Evolutionary conservation across 1,140 invertebrate genomes (phyloP).

Genomic region (Anoplophora glabripennis): DNA sequence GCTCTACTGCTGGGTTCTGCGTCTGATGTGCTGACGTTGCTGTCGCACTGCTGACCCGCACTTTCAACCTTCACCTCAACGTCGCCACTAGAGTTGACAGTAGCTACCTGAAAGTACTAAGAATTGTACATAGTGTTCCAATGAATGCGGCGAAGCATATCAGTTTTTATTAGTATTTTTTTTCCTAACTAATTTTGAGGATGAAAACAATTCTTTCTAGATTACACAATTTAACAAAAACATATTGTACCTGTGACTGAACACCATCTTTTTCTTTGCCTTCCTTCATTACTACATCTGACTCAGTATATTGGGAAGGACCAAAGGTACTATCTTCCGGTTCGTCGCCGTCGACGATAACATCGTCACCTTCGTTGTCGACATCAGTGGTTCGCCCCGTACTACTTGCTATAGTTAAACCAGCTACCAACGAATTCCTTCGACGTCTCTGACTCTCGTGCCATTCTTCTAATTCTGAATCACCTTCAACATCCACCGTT

Average conservation of each 20-base stretch:
- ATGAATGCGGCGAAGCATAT: too few relatives aligned
- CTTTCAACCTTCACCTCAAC: slow-evolving; percentile 45
- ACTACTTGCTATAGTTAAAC: slow-evolving; percentile 31
- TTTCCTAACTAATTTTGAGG: too few relatives aligned
- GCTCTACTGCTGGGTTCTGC: slow-evolving; percentile 53
- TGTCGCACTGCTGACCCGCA: slow-evolving; percentile 46
- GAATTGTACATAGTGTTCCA: neutral
- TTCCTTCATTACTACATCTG: slow-evolving; percentile 52
- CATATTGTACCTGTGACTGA: slow-evolving; percentile 39
- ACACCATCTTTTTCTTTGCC: slow-evolving; percentile 40
- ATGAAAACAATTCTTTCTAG: too few relatives aligned
- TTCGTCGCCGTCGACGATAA: slow-evolving; percentile 75
- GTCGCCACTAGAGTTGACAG: slow-evolving; percentile 48
- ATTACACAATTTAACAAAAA: neutral
- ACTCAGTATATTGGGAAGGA: slow-evolving; percentile 66
- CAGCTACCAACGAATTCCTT: slow-evolving; percentile 29
- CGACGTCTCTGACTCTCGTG: slow-evolving; percentile 41
- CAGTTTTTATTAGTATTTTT: too few relatives aligned
- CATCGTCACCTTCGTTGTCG: slow-evolving; percentile 65
- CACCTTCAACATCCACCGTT: slow-evolving; percentile 56
- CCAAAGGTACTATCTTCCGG: slow-evolving; percentile 62
- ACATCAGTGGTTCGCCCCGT: slow-evolving; percentile 32
- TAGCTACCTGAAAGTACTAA: slow-evolving; percentile 37
- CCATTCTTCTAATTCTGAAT: slow-evolving; percentile 49
- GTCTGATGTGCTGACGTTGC: slow-evolving; percentile 50